Evolutionary conservation across 2,888 invertebrate genomes (phyloP), one percentile per base, ranked within the genome.

Genomic region (Molanna angustata): DNA sequence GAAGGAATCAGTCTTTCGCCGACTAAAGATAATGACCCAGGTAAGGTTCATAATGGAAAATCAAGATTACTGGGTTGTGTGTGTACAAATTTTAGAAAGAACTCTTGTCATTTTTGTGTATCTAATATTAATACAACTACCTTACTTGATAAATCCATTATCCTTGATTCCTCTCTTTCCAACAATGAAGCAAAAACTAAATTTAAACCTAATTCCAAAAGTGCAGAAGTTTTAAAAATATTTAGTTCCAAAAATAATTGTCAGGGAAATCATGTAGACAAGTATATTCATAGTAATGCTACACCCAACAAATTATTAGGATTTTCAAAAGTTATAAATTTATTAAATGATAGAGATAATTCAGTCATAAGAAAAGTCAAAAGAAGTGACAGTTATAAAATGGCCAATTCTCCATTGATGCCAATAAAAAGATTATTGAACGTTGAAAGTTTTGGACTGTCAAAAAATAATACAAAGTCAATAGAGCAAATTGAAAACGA

Each of bases 301-400:
- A 20, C 32, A 18, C 27, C 46, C 14, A 35, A 32, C 13, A 51
- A 51, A 42, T 14, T 57, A 21, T 51, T 57, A 18, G 51, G 54
- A 9, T 52, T 58, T 31, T 54, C 56, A 11, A 58, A 54, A 42
- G 50, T 49, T 11, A 48, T 54, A 16, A 57, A 55, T 52, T 32
- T 57, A 21, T 40, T 58, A 54, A 58, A 58, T 40, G 69, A 70
- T 49, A 74, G 69, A 60, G 66, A 67, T 53, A 69, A 64, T 60
- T 48, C 52, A 16, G 54, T 45, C 48, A 43, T 58, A 21, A 60
- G 61, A 32, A 83, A 82, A 72, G 76, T 90, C 41, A 88, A 88
- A 70, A 84, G 91, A 55, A 89, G 88, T 67, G 88, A 91, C 68
- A 91, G 90, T 71, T 91, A 91, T 67, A 83, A 89, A 60, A 79